These are phyloP conservation scores for Noctua janthina DNA, from an alignment of 2,888 invertebrate genomes.

Conservation along the genomic window DNA sequence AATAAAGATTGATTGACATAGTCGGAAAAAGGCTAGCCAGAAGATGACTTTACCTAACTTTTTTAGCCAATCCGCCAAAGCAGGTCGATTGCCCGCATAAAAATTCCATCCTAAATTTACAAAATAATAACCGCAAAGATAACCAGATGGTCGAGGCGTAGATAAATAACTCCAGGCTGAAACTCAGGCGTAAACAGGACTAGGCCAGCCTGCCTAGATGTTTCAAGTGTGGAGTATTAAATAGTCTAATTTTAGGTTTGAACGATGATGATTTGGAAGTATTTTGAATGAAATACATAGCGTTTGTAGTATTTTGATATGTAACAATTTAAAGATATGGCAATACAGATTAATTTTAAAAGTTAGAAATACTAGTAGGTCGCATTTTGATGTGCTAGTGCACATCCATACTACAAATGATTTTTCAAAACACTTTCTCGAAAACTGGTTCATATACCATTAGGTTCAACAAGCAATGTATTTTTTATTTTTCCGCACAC, in stretches of 20 bases:
- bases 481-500: too few species aligned
- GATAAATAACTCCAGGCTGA: slow-evolving; percentile 40
- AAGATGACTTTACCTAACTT: not conserved
- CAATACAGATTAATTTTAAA: not conserved
- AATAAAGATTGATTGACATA: not conserved
- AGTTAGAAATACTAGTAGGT: too few species aligned
- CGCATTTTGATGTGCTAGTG: too few species aligned
- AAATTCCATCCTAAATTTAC: slow-evolving; percentile 30
- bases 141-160: slow-evolving; percentile 38
- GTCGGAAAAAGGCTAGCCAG: not conserved
- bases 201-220: slow-evolving; percentile 14
- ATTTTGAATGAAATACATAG: not conserved
- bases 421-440: too few species aligned
- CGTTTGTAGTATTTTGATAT: not conserved
- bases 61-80: not conserved
- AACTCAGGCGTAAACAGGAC: slow-evolving; percentile 40
- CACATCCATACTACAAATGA: too few species aligned
- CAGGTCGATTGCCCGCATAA: not conserved
- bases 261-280: slow-evolving; percentile 1
- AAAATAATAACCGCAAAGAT: slow-evolving; percentile 4
- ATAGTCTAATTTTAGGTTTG: slow-evolving; percentile 31
- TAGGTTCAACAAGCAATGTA: too few species aligned
- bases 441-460: too few species aligned
- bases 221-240: slow-evolving; percentile 50
- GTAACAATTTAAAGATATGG: not conserved